A percentile compares a stretch with the other conserved stretches of the same genome.
phyloP scores from a whole-genome alignment of 2,797 vertebrate genomes.

The Hypotaenidia philippensis region DNA sequence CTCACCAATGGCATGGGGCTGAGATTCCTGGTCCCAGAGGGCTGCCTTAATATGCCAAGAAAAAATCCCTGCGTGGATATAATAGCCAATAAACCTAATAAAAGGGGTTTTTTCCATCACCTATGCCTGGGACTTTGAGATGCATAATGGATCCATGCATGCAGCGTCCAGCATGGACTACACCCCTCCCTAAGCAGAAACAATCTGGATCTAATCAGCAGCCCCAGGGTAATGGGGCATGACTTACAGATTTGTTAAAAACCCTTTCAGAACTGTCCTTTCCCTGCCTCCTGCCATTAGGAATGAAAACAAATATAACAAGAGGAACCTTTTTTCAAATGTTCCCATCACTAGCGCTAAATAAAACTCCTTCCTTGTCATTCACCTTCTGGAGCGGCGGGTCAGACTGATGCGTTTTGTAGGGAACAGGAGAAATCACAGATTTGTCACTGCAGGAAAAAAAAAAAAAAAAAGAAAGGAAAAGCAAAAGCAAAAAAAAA shows the following conservation, averaged over 20 bases:
- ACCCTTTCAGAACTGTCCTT: conserved; percentile 68
- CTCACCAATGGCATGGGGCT: not conserved
- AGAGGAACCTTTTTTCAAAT: conserved; percentile 47
- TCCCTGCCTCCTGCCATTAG: conserved; percentile 71
- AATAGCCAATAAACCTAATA: not conserved
- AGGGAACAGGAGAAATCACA: conserved; percentile 38
- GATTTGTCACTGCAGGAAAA: not conserved
- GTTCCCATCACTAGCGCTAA: conserved; percentile 65
- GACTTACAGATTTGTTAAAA: conserved; percentile 67
- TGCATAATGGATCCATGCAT: not conserved
- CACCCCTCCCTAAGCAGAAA: conserved; percentile 8
- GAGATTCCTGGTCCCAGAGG: fast-evolving
- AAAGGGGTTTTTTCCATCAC: not conserved
- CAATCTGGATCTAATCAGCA: conserved; percentile 68
- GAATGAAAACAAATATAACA: conserved; percentile 71
- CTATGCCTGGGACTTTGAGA: not conserved
- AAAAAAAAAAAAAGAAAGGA: not conserved
- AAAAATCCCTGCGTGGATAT: not conserved
- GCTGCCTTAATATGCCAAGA: fast-evolving
- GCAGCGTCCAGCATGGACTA: not conserved
- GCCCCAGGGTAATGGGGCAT: conserved; percentile 56
- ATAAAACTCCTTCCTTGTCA: conserved; percentile 78
- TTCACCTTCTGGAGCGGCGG: conserved; percentile 71
- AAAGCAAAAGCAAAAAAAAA: not conserved
- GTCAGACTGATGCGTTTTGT: conserved; percentile 30